Conservation (phyloP, 2,797 vertebrate genomes). For the Pipistrellus kuhlii region DNA sequence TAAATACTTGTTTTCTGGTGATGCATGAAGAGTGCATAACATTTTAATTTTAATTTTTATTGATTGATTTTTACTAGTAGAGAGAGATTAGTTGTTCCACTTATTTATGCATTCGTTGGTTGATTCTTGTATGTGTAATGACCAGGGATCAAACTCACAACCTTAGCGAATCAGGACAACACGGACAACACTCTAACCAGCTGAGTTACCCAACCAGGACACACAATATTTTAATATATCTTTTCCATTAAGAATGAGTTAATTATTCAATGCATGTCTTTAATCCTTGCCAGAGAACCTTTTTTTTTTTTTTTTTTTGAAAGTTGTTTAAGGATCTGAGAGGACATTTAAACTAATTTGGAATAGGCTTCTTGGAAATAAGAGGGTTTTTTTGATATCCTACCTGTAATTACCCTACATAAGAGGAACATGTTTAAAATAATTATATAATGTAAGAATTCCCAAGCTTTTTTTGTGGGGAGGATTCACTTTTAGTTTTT, state of each 20-base stretch:
- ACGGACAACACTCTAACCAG: not conserved
- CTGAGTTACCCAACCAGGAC: not conserved
- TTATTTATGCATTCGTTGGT: not conserved
- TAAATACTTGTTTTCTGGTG: constrained; percentile 64
- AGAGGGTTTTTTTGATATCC: constrained; percentile 38
- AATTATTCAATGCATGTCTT: constrained; percentile 51
- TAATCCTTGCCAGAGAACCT: constrained; percentile 49
- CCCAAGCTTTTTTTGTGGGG: not conserved
- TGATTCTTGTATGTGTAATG: not conserved
- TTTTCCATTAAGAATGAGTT: constrained; percentile 60
- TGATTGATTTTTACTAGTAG: not conserved
- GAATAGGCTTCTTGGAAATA: constrained; percentile 48
- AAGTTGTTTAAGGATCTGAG: constrained; percentile 61
- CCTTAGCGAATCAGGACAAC: not conserved
- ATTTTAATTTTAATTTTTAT: constrained; percentile 45
- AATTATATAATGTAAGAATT: constrained; percentile 55
- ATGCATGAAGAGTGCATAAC: constrained; percentile 37
- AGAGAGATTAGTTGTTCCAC: not conserved
- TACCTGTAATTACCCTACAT: constrained; percentile 31
- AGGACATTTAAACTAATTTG: constrained; percentile 63
- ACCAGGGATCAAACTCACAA: not conserved
- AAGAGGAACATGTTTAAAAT: constrained; percentile 52
- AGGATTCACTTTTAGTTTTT: constrained; percentile 62
- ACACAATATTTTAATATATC: constrained; percentile 24
- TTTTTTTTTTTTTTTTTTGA: constrained; percentile 57